Base-by-base conservation (phyloP, 2,888 invertebrate genomes). In the Tenthredo scrophulariae region DNA sequence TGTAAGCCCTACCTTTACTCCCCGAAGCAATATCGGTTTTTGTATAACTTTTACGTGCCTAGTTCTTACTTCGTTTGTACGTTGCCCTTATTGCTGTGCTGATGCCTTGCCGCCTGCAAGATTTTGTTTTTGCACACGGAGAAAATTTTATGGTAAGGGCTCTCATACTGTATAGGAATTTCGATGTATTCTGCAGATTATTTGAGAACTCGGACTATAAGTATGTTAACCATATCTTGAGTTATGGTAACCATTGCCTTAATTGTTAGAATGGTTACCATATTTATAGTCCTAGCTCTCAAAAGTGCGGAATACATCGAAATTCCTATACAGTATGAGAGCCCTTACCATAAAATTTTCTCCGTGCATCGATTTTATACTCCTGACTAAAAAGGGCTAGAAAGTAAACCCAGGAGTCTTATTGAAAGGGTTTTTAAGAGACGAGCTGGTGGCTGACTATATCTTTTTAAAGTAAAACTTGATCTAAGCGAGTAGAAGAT, bases 21-120 rank as follows among this genome's bases (percentile, higher is more conserved):
- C 18, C 33, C 46, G 46, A 50, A 54, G 54, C n/a, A 77, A 77
- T 77, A 54, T 77, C 7, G 46, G 29, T 77, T 77, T 77, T 77
- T 77, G 9, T 77, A 7, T n/a, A 10, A 77, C 9, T 77, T 54
- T 46, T 15, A n/a, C 22, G 43, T 22, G n/a, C 54, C 9, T 74
- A 77, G 4, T 29, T 46, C 29, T 54, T 46, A 54, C 50, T 29
- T 43, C 77, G 40, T 43, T 77, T n/a, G 18, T 50, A 1, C 22
- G 18, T 77, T 54, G 50, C 13, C 6, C 26, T n/a, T 33, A 26
- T 33, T 22, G 40, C 22, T 40, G 40, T n/a, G n/a, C 18, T 40
- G 65, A 6, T 65, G 26, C 50, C 50, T 18, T 5, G 18, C 54
- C 54, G 67, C 33, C 29, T 18, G 29, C 22, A n/a, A 2, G 33